phyloP scores from a whole-genome alignment of 2,888 invertebrate genomes.

The Agonopterix arenella region DNA sequence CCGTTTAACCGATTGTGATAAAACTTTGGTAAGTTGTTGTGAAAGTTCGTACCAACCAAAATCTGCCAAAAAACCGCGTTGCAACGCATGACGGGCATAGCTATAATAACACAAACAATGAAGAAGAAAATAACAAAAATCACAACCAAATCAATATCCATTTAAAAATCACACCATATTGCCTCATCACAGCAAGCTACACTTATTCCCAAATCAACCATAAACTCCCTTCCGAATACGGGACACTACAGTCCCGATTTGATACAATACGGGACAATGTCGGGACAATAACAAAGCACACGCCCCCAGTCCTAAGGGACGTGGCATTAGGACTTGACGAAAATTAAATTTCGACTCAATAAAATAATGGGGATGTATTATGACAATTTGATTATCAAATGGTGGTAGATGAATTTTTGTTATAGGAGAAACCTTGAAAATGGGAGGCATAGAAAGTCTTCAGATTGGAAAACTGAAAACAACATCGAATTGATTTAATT shows the following conservation, averaged over 20 bases:
- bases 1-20: no score
- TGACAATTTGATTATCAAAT: conserved; percentile 43
- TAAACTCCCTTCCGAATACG: conserved; percentile 22
- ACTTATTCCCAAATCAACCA: conserved; percentile 44
- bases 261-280: conserved; percentile 3
- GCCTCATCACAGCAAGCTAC: conserved; percentile 16
- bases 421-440: no score
- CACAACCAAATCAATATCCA: conserved; percentile 5
- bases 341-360: conserved; percentile 53
- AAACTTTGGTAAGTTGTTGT: no score
- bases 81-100: no score
- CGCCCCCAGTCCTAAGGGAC: conserved; percentile 32
- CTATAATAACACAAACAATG: neutral
- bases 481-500: no score
- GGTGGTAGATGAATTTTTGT: conserved; percentile 1
- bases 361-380: conserved; percentile 51
- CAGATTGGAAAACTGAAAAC: no score
- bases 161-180: conserved; percentile 41
- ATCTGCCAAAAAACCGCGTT: no score
- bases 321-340: conserved; percentile 32
- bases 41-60: no score
- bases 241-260: conserved; percentile 10
- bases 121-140: conserved; percentile 2
- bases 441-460: no score
- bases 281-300: conserved; percentile 17